phyloP scores from a whole-genome alignment of 2,888 invertebrate species.

The Platynereis dumerilii region DNA sequence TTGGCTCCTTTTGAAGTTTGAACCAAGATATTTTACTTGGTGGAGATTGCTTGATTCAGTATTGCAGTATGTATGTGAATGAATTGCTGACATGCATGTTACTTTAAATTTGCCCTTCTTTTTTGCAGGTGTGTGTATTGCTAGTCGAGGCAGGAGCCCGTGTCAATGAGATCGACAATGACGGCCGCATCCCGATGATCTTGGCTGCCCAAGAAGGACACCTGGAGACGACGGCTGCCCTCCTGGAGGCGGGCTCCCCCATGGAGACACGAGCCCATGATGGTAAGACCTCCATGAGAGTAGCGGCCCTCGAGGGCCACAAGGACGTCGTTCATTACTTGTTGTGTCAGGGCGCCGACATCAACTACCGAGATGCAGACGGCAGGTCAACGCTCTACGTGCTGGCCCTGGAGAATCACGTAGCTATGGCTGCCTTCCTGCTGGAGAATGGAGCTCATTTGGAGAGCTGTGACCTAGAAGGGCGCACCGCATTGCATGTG shows the following conservation, averaged over 20 bases:
- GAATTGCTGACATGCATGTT: too few relatives aligned
- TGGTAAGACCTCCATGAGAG: conserved; percentile 68
- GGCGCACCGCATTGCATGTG: conserved; percentile 79
- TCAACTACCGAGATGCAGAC: conserved; percentile 89
- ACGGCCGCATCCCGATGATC: conserved; percentile 66
- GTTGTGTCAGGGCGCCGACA: conserved; percentile 74
- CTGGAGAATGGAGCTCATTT: conserved; percentile 74
- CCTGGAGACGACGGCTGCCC: conserved; percentile 35
- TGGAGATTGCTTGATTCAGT: too few relatives aligned
- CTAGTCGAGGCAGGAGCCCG: conserved; percentile 63
- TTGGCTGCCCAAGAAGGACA: conserved; percentile 77
- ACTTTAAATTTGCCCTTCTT: not conserved
- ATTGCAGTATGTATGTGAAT: too few relatives aligned
- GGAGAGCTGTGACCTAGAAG: conserved; percentile 88
- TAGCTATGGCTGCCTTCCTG: conserved; percentile 64
- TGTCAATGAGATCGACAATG: conserved; percentile 65
- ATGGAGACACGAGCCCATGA: conserved; percentile 75
- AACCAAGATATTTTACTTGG: too few relatives aligned
- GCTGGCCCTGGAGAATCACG: conserved; percentile 69
- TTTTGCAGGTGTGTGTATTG: conserved; percentile 68
- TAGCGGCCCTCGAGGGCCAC: conserved; percentile 80
- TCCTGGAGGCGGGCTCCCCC: conserved; percentile 43
- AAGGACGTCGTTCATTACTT: conserved; percentile 72
- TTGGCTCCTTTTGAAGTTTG: too few relatives aligned
- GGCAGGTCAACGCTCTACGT: conserved; percentile 90